These are phyloP conservation scores for Bombus sibiricus DNA, from an alignment of 1,140 invertebrate species.

Conservation along the genomic window DNA sequence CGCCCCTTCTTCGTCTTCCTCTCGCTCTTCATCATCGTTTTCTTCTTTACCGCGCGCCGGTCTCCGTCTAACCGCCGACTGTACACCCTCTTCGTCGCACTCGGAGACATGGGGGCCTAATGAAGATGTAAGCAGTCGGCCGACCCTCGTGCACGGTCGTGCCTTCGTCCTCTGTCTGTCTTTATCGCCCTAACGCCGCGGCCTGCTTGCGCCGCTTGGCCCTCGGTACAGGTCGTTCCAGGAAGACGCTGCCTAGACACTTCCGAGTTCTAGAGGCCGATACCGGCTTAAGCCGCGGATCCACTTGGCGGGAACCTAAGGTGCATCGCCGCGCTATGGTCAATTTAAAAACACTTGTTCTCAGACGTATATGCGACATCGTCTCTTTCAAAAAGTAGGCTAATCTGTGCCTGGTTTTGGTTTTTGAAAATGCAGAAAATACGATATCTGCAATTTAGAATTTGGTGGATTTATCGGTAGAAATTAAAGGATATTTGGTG, in stretches of 20 bases:
- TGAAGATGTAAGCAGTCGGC: constrained; percentile 83
- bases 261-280: constrained; percentile 36
- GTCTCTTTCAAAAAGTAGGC: too few species aligned
- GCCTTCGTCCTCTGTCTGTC: constrained; percentile 74
- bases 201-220: constrained; percentile 51
- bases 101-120: constrained; percentile 78
- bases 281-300: too few species aligned
- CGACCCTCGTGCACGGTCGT: constrained; percentile 78
- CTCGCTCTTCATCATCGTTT: constrained; percentile 55
- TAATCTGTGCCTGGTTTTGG: too few species aligned
- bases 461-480: too few species aligned
- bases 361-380: too few species aligned
- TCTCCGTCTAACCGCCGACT: constrained; percentile 11
- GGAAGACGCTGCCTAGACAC: constrained; percentile 45
- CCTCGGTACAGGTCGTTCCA: constrained; percentile 66
- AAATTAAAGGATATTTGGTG: too few species aligned
- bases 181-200: constrained; percentile 60
- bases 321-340: too few species aligned
- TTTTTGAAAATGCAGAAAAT: too few species aligned
- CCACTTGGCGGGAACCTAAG: too few species aligned
- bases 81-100: constrained; percentile 57
- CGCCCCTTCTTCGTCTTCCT: constrained; percentile 43
- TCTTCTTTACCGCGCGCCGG: constrained; percentile 29
- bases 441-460: too few species aligned
- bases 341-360: too few species aligned